Percentiles rank a stretch among this genome's conserved stretches.
Evolutionary conservation across 2,797 vertebrate genomes (phyloP).

Genomic region (Neosalanx taihuensis): DNA sequence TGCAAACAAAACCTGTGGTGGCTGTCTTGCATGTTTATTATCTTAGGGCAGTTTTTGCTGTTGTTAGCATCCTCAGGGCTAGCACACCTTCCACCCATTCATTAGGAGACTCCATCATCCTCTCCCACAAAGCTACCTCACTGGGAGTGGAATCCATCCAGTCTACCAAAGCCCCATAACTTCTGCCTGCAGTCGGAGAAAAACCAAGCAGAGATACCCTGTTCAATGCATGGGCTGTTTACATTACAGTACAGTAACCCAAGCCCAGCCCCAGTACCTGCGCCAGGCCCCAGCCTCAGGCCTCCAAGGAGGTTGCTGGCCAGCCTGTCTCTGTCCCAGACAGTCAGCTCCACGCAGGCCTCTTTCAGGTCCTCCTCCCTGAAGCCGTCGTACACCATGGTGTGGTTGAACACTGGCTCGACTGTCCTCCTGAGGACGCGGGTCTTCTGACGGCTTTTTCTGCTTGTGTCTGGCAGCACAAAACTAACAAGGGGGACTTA

Average conservation of each 20-base stretch:
- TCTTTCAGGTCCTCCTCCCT: constrained; percentile 82
- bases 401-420: constrained; percentile 92
- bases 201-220: not conserved
- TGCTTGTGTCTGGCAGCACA: constrained; percentile 92
- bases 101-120: constrained; percentile 84
- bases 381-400: constrained; percentile 98
- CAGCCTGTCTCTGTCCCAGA: constrained; percentile 93
- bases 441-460: constrained; percentile 95
- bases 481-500: constrained; percentile 69
- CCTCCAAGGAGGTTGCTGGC: constrained; percentile 89
- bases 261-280: constrained; percentile 68
- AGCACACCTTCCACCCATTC: constrained; percentile 88
- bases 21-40: constrained; percentile 33
- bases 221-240: not conserved
- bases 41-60: constrained; percentile 80
- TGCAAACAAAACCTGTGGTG: constrained; percentile 6
- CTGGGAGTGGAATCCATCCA: constrained; percentile 94
- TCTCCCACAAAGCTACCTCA: constrained; percentile 88
- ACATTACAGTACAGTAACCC: not conserved
- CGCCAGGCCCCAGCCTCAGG: constrained; percentile 86
- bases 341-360: constrained; percentile 91
- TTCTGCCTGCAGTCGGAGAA: constrained; percentile 75
- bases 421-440: constrained; percentile 82
- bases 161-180: constrained; percentile 86
- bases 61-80: constrained; percentile 82